phyloP scores from a whole-genome alignment of 2,113 vertebrate genomes.

The Oceanodroma tethys region DNA sequence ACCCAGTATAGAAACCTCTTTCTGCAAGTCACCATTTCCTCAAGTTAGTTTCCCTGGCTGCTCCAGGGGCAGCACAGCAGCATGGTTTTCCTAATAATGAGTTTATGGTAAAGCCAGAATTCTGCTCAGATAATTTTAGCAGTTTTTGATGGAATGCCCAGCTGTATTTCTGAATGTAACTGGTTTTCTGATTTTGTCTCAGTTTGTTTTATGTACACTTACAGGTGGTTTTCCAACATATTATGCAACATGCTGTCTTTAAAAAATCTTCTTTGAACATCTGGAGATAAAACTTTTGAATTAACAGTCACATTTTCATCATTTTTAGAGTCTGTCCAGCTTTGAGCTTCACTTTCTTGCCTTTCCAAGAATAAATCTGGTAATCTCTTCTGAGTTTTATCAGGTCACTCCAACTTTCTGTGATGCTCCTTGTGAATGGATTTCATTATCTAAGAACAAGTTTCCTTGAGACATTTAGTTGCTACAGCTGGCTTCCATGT shows the following conservation, averaged over 20 bases:
- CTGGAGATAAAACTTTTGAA: constrained; percentile 27
- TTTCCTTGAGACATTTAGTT: constrained; percentile 4
- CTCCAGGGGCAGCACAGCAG: neutral
- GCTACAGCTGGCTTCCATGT: constrained; percentile 34
- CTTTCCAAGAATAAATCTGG: constrained; percentile 42
- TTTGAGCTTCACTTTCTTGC: constrained; percentile 36
- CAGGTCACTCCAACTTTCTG: neutral
- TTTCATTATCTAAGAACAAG: constrained; percentile 33
- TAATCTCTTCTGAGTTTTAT: constrained; percentile 38
- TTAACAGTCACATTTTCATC: constrained; percentile 32
- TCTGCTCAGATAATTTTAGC: neutral
- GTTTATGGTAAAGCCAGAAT: neutral
- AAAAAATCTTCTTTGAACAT: neutral
- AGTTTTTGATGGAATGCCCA: neutral
- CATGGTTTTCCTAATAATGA: neutral
- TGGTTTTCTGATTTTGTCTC: neutral
- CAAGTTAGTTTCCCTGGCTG: neutral
- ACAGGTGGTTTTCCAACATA: neutral
- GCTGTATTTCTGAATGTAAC: neutral
- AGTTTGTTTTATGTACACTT: neutral
- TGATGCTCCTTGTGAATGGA: neutral
- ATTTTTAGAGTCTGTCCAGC: neutral
- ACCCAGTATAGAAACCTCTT: neutral
- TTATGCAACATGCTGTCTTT: neutral
- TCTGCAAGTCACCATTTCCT: neutral